A percentile compares a stretch with the other conserved stretches of the same genome.
phyloP scores from a whole-genome alignment of 2,888 invertebrate species.

The Habroteleia sp. region DNA sequence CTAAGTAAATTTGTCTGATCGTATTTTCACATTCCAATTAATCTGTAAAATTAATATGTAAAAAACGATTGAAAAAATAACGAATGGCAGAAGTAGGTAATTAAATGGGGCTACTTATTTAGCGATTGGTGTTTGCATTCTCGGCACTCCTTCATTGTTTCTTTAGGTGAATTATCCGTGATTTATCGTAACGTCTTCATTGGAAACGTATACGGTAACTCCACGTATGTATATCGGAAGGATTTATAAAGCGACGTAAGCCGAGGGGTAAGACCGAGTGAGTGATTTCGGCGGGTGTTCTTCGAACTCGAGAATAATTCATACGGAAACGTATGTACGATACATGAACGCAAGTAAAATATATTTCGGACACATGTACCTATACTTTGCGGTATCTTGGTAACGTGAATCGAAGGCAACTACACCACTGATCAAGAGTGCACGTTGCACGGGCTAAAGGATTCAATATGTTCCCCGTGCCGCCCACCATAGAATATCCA shows the following conservation, averaged over 20 bases:
- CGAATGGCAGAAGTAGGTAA: slow-evolving; percentile 8
- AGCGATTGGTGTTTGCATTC: slow-evolving; percentile 43
- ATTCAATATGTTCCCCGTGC: slow-evolving; percentile 53
- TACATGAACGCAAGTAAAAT: slow-evolving; percentile 68
- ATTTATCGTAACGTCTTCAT: slow-evolving; percentile 56
- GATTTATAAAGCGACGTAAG: slow-evolving; percentile 64
- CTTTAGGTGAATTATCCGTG: slow-evolving; percentile 57
- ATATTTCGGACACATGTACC: slow-evolving; percentile 64
- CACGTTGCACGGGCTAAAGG: slow-evolving; percentile 56
- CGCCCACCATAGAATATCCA: slow-evolving; percentile 38
- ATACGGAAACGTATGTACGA: slow-evolving; percentile 68
- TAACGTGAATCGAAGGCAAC: slow-evolving; percentile 57
- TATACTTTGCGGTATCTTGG: slow-evolving; percentile 53
- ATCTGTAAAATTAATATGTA: too few species aligned
- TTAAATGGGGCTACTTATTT: slow-evolving; percentile 42
- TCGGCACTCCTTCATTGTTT: slow-evolving; percentile 58
- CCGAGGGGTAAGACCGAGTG: slow-evolving; percentile 61
- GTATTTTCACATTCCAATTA: too few species aligned
- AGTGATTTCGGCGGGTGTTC: slow-evolving; percentile 72
- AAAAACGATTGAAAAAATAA: slow-evolving; percentile 11
- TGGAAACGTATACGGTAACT: slow-evolving; percentile 60
- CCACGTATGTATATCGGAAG: slow-evolving; percentile 61
- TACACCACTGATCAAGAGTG: slow-evolving; percentile 53
- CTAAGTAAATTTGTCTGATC: too few species aligned
- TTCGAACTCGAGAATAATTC: slow-evolving; percentile 71